Conservation (phyloP, 2,113 vertebrate genomes). For the Buteo buteo region DNA sequence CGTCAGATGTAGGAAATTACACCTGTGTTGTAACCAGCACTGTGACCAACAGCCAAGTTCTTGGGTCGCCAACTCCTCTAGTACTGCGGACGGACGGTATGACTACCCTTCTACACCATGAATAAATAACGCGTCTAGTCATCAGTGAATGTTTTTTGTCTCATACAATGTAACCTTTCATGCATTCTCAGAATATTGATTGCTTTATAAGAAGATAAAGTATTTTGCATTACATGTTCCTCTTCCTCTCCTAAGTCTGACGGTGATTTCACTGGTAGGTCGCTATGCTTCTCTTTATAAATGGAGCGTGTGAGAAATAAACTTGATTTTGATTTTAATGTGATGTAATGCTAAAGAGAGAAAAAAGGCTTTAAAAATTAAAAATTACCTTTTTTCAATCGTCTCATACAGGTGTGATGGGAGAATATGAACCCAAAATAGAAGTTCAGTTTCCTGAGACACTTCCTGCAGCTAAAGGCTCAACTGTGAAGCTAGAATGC, state of each 20-base stretch:
- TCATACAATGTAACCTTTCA: accelerated
- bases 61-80: constrained; percentile 88
- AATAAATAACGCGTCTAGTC: accelerated
- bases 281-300: neutral
- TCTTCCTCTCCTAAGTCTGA: neutral
- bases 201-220: neutral
- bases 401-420: constrained; percentile 85
- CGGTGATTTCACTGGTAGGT: neutral
- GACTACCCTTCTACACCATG: neutral
- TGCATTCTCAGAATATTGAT: neutral
- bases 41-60: constrained; percentile 74
- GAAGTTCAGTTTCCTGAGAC: constrained; percentile 95
- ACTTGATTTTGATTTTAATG: neutral
- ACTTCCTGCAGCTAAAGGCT: constrained; percentile 88
- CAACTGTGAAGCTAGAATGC: constrained; percentile 89
- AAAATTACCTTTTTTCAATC: neutral
- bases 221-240: neutral
- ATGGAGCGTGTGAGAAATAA: neutral
- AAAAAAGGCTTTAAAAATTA: neutral
- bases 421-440: constrained; percentile 98
- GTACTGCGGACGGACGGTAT: constrained; percentile 90
- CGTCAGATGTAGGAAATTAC: constrained; percentile 91
- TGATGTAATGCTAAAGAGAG: neutral
- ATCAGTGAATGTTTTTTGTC: accelerated
- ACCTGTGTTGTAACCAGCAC: constrained; percentile 88